Conservation (phyloP, 2,797 vertebrate genomes). For the Acanthurus lineatus region DNA sequence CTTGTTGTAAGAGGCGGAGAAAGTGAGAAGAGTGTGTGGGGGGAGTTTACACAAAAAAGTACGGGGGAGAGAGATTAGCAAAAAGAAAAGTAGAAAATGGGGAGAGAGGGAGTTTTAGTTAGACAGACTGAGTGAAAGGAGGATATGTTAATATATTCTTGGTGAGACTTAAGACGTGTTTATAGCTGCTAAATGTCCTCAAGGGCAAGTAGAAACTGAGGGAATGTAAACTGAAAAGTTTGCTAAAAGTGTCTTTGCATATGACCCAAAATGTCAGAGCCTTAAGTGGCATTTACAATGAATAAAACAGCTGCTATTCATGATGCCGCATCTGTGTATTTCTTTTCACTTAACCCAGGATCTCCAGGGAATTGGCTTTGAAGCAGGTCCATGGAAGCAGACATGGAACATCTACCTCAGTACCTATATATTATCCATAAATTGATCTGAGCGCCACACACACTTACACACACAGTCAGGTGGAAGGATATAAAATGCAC, state of each 20-base stretch:
- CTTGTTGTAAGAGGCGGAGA: slow-evolving; percentile 1
- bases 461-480: not conserved
- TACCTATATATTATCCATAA: not conserved
- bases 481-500: not conserved
- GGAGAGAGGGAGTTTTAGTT: not conserved
- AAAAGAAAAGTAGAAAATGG: slow-evolving; percentile 10
- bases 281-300: slow-evolving; percentile 48
- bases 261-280: slow-evolving; percentile 16
- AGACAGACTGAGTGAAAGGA: slow-evolving; percentile 29
- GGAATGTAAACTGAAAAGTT: slow-evolving; percentile 25
- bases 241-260: slow-evolving; percentile 31
- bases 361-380: slow-evolving; percentile 4
- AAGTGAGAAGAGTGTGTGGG: not conserved
- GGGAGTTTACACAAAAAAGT: not conserved
- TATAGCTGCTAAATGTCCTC: slow-evolving; percentile 23
- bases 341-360: slow-evolving; percentile 12
- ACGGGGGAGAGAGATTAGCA: not conserved
- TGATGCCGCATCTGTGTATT: slow-evolving; percentile 2
- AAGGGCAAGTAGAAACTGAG: slow-evolving; percentile 14
- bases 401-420: not conserved
- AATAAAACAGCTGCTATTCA: slow-evolving; percentile 41
- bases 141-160: slow-evolving; percentile 43
- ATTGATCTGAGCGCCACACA: not conserved
- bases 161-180: slow-evolving; percentile 45
- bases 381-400: not conserved